phyloP scores from a whole-genome alignment of 1,140 invertebrate species.

The Panagrolaimus sp. region DNA sequence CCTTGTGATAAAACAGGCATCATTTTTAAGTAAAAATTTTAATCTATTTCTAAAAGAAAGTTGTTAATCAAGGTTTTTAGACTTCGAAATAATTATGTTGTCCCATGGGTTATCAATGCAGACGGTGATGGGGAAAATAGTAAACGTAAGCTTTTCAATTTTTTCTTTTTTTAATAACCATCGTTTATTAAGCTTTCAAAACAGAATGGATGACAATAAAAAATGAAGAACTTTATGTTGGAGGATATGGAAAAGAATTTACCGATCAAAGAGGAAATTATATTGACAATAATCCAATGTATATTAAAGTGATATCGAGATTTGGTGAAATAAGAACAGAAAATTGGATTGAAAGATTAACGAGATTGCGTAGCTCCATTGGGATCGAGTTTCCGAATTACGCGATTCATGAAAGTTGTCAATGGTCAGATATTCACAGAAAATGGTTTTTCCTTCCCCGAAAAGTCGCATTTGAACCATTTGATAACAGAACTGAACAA shows the following conservation, averaged over 20 bases:
- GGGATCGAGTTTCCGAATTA: slow-evolving; percentile 76
- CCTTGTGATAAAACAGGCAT: slow-evolving; percentile 94
- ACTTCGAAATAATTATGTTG: slow-evolving; percentile 39
- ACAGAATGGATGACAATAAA: slow-evolving; percentile 95
- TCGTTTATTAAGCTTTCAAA: slow-evolving; percentile 78
- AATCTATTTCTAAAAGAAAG: neutral
- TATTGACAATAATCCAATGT: slow-evolving; percentile 82
- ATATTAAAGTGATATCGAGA: slow-evolving; percentile 77
- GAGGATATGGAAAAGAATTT: slow-evolving; percentile 93
- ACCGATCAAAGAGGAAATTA: slow-evolving; percentile 70
- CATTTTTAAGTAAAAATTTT: slow-evolving; percentile 69
- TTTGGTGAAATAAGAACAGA: slow-evolving; percentile 74
- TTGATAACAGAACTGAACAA: slow-evolving; percentile 77
- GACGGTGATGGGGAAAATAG: slow-evolving; percentile 28
- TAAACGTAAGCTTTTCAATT: neutral
- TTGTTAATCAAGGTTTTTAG: slow-evolving; percentile 61
- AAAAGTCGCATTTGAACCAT: slow-evolving; percentile 68
- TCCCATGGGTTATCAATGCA: slow-evolving; percentile 34
- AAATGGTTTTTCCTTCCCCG: slow-evolving; percentile 91
- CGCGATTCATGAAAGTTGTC: slow-evolving; percentile 87
- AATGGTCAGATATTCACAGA: slow-evolving; percentile 77
- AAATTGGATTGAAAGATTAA: slow-evolving; percentile 71
- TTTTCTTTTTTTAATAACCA: slow-evolving; percentile 76
- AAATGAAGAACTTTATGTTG: slow-evolving; percentile 79
- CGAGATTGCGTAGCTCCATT: slow-evolving; percentile 65